Evolutionary conservation across 1,140 invertebrate species (phyloP), one percentile per base, ranked within the genome.

Genomic region (Ladona fulva): DNA sequence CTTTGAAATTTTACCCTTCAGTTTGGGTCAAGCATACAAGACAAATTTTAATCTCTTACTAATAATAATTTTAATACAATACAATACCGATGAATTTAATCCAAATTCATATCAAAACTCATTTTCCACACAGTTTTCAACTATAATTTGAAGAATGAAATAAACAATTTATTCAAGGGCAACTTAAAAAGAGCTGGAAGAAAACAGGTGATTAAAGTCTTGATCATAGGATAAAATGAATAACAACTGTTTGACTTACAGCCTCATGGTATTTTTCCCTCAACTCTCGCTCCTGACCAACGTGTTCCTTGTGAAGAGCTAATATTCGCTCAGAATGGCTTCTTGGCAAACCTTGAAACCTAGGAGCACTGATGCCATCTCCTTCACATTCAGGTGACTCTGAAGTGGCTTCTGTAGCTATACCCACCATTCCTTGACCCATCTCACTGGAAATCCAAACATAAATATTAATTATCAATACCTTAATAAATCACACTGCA

Each of bases 231-330:
- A n/a, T n/a, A n/a, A n/a, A n/a, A 66, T 66, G 14, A 79, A 74
- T 66, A 77, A 75, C 25, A 76, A 29, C 76, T 74, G n/a, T 25
- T 5, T 37, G 29, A 82, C 81, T 80, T 79, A 89, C 87, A 79
- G 89, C 87, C 78, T 95, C 93, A 82, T 96, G 92, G 83, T 96
- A 96, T 81, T 94, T 93, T 83, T 95, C 90, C 66, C 92, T 89
- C 42, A 96, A 83, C 80, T 95, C 94, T 24, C 91, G 88, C 84
- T 97, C 95, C 75, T 91, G 89, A 42, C 88, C 84, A 0, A 91
- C 88, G 75, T 94, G 93, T 76, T 94, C 93, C 37, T 89, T 88
- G 80, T 88, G 89, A 22, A 93, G 86, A 0, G 88, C 86, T 19
- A 93, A 84, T 80, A 92, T 84, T 22, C 89, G 87, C 79, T 93